Percentiles rank a stretch among this genome's conserved stretches.
phyloP scores from a whole-genome alignment of 2,888 invertebrate genomes.

The Blastobasis lacticolella region DNA sequence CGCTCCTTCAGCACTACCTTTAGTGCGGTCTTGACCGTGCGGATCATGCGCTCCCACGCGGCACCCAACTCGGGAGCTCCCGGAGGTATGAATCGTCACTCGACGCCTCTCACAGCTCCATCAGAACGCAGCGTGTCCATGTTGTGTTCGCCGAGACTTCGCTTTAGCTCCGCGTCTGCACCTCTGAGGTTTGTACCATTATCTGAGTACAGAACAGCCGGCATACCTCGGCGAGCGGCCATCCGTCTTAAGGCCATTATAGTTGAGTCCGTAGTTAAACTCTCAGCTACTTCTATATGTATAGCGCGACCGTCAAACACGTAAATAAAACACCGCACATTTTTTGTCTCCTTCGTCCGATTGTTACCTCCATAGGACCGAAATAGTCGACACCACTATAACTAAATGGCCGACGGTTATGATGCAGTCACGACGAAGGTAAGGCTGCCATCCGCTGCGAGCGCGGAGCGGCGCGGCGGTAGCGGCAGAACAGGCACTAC shows the following conservation, averaged over 20 bases:
- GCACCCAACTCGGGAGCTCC: slow-evolving; percentile 13
- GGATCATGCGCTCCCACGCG: slow-evolving; percentile 12
- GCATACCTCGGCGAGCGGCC: slow-evolving; percentile 5
- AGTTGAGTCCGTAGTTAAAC: slow-evolving; percentile 2
- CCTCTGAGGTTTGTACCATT: slow-evolving; percentile 8
- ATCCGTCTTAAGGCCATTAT: slow-evolving; percentile 6
- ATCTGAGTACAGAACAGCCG: slow-evolving; percentile 3
- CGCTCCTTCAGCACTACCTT: slow-evolving; percentile 9
- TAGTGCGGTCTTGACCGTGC: slow-evolving; percentile 9
- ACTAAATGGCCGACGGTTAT: slow-evolving; percentile 4
- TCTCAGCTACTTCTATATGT: slow-evolving; percentile 8
- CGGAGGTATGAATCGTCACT: slow-evolving; percentile 14
- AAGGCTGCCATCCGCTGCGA: slow-evolving; percentile 9
- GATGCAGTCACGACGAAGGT: neutral
- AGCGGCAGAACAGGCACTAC: slow-evolving; percentile 7
- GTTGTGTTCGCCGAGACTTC: neutral
- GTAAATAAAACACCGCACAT: slow-evolving; percentile 11
- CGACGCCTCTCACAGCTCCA: slow-evolving; percentile 4
- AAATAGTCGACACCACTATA: slow-evolving; percentile 7
- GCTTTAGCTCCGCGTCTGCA: slow-evolving; percentile 2
- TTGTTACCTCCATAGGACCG: slow-evolving; percentile 6
- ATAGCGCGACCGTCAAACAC: slow-evolving; percentile 13
- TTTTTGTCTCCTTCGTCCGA: slow-evolving; percentile 8
- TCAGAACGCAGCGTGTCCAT: neutral
- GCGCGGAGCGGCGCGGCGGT: slow-evolving; percentile 6